Base-by-base conservation (phyloP, 2,113 vertebrate species). In the Gopherus evgoodei region DNA sequence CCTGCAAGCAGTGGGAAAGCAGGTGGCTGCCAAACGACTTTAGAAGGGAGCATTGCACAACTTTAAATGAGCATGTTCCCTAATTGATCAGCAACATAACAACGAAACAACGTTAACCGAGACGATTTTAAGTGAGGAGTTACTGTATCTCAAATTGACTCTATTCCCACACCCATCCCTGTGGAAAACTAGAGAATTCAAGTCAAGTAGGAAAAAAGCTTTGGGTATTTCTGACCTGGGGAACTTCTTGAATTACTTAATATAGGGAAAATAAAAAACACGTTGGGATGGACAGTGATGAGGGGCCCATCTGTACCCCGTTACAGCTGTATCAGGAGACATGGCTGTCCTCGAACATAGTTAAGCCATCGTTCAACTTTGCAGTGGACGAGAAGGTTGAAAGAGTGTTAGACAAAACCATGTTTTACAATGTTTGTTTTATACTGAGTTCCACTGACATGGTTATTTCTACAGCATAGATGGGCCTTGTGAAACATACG, bases 191-290 rank as follows among this genome's bases (percentile, higher is more conserved):
- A 59, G 47, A 87, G 35, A 81, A 47, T 44, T 76, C 75, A 76
- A 53, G 3, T 47, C 47, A 93, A 83, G 47, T 52, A 76, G 65
- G 29, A 90, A 87, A 87, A 19, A 89, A 83, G 79, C 3, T 42
- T 78, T 2, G 6, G 1, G 4, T 87, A 38, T 87, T 89, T 94
- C 24, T 42, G 9, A 13, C 50, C 22, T 89, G 69, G 35, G 59
- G 94, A 81, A 87, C 13, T n/a, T 76, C 31, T 47, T 49, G 17
- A 50, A 38, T 35, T 52, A 24, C 87, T 21, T 27, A n/a, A 4
- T 5, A 1, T 5, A 0, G 22, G 3, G 22, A 13, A 24, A 84
- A 38, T 21, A 8, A 53, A 21, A 8, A 56, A 25, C 9, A 5
- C 17, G 47, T 24, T 56, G 11, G 14, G 25, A 25, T 8, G 6